Percentiles rank a stretch among this genome's conserved stretches.
Conservation (phyloP, 2,797 vertebrate genomes). For the Epinephelus coioides region DNA sequence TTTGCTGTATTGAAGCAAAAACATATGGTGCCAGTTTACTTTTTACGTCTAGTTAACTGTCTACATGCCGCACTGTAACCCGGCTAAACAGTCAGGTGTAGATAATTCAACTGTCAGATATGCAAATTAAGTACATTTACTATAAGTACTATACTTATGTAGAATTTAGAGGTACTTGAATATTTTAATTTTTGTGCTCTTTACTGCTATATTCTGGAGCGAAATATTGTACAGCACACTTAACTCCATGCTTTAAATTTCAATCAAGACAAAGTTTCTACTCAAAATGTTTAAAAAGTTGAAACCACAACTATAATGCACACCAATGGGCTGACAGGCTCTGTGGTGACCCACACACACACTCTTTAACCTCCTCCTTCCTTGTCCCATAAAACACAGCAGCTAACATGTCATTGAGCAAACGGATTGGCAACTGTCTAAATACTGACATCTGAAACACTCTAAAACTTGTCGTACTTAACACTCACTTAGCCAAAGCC, state of each 20-base stretch:
- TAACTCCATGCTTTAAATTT: too few relatives aligned
- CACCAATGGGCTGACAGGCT: too few relatives aligned
- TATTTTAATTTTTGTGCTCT: too few relatives aligned
- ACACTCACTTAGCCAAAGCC: background rate
- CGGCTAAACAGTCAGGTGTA: too few relatives aligned
- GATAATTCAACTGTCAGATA: background rate
- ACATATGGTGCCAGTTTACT: background rate
- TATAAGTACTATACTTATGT: background rate
- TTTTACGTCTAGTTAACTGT: conserved; percentile 26
- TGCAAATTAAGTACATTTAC: too few relatives aligned
- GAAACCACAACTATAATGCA: too few relatives aligned
- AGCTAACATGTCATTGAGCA: background rate
- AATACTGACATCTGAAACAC: background rate
- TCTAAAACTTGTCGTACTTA: background rate
- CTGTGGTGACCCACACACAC: background rate
- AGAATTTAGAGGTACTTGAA: background rate
- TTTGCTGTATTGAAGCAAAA: background rate
- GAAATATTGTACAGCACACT: too few relatives aligned
- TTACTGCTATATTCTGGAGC: too few relatives aligned
- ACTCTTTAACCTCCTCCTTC: background rate
- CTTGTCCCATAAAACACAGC: background rate
- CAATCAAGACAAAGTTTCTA: too few relatives aligned
- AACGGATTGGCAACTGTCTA: background rate
- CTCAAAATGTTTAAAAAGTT: too few relatives aligned
- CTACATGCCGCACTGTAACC: background rate